phyloP scores from a whole-genome alignment of 23 tunicate genomes.

The Ascidia mentula region DNA sequence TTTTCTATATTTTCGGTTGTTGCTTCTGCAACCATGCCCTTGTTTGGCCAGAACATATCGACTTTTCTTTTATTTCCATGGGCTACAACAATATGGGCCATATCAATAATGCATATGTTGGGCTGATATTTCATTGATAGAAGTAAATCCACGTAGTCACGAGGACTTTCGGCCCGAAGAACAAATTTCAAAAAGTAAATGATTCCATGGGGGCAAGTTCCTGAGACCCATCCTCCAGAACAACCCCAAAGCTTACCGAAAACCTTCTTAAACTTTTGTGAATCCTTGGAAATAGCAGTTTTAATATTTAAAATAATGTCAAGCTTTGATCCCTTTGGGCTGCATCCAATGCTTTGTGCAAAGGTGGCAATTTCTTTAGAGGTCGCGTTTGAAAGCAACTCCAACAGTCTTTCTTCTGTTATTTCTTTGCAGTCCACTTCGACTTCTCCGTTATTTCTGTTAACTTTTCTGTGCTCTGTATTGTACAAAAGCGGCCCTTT shows the following conservation, averaged over 20 bases:
- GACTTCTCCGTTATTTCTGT: neutral
- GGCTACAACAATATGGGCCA: slow-evolving; percentile 1
- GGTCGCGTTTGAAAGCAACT: slow-evolving; percentile 4
- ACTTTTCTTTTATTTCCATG: neutral
- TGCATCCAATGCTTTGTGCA: neutral
- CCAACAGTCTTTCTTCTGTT: slow-evolving; percentile 7
- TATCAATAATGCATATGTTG: neutral
- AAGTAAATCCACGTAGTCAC: neutral
- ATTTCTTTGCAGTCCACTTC: slow-evolving; percentile 5
- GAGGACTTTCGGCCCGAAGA: slow-evolving; percentile 10
- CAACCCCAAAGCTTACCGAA: slow-evolving; percentile 19
- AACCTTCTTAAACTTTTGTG: slow-evolving; percentile 2
- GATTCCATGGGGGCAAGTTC: neutral
- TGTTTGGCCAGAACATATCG: neutral
- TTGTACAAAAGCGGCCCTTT: neutral
- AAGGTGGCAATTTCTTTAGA: neutral
- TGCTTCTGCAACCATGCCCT: slow-evolving; percentile 1
- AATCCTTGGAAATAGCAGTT: neutral
- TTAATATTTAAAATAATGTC: neutral
- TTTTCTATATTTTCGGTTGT: neutral
- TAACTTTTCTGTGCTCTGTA: neutral
- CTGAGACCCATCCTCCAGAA: slow-evolving; percentile 16
- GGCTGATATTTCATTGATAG: slow-evolving; percentile 7
- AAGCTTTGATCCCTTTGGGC: neutral
- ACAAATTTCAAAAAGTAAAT: neutral